Percentiles rank a stretch among this genome's conserved stretches.
phyloP scores from a whole-genome alignment of 2,113 vertebrate genomes.

The Leptobrachium ailaonicum region DNA sequence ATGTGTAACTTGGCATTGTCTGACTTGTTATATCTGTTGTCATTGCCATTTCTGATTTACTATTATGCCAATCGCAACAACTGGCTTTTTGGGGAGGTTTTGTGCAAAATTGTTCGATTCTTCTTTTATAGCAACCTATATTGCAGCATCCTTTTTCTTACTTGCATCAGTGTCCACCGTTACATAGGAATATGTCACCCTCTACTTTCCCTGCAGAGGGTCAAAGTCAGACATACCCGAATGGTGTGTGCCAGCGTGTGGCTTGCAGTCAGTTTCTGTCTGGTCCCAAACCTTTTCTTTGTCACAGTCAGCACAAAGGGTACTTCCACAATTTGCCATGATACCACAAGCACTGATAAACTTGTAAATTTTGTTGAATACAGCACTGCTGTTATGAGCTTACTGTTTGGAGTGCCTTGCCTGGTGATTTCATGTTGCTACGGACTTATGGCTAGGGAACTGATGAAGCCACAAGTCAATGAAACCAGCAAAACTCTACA shows the following conservation, averaged over 20 bases:
- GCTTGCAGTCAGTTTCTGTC: slow-evolving; percentile 72
- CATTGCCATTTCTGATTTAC: slow-evolving; percentile 87
- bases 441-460: slow-evolving; percentile 79
- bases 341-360: slow-evolving; percentile 79
- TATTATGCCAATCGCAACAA: slow-evolving; percentile 87
- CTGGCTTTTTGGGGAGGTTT: slow-evolving; percentile 82
- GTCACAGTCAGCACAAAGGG: slow-evolving; percentile 80
- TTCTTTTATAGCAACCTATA: slow-evolving; percentile 94
- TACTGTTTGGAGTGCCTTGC: slow-evolving; percentile 86
- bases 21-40: slow-evolving; percentile 85
- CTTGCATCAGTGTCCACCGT: slow-evolving; percentile 89
- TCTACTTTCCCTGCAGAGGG: slow-evolving; percentile 71
- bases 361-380: slow-evolving; percentile 83
- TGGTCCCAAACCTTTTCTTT: slow-evolving; percentile 87
- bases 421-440: slow-evolving; percentile 83
- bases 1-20: slow-evolving; percentile 92
- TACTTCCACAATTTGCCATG: slow-evolving; percentile 84
- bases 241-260: slow-evolving; percentile 76
- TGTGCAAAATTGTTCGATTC: slow-evolving; percentile 85
- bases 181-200: slow-evolving; percentile 92
- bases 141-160: slow-evolving; percentile 93
- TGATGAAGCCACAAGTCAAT: slow-evolving; percentile 66
- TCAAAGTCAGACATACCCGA: slow-evolving; percentile 74
- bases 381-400: slow-evolving; percentile 79
- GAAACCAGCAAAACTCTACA: slow-evolving; percentile 50